Evolutionary conservation across 2,113 vertebrate species (phyloP).

Genomic region (Prunella fulvescens): DNA sequence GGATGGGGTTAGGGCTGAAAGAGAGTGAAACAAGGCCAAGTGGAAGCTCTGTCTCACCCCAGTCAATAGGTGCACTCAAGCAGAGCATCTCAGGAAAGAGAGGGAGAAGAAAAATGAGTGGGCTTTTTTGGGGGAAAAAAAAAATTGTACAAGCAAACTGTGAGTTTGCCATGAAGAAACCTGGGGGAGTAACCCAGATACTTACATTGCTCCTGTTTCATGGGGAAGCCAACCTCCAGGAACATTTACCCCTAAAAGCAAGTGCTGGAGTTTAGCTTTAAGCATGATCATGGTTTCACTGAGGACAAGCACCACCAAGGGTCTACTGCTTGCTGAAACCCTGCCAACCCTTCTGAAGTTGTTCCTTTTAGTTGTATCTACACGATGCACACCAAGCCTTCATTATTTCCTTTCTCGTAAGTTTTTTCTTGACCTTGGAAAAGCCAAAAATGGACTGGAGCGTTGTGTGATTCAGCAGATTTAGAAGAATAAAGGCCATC

Average conservation of each 20-base stretch:
- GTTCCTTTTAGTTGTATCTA: not conserved
- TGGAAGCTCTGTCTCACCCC: not conserved
- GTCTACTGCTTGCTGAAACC: not conserved
- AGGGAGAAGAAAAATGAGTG: not conserved
- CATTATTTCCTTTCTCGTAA: not conserved
- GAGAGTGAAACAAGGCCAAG: not conserved
- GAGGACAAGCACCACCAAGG: not conserved
- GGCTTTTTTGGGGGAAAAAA: accelerated
- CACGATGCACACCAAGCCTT: not conserved
- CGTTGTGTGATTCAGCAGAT: not conserved
- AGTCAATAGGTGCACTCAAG: not conserved
- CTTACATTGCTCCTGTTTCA: not conserved
- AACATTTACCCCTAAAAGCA: not conserved
- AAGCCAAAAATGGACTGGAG: not conserved
- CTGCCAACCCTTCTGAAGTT: not conserved
- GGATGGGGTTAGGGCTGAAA: not conserved
- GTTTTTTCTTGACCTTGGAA: not conserved
- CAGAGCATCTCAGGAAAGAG: not conserved
- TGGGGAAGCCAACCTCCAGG: not conserved
- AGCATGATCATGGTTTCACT: not conserved
- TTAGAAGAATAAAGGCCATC: not conserved
- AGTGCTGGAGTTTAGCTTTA: not conserved
- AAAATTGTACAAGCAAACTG: not conserved
- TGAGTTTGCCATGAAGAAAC: not conserved
- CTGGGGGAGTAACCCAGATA: not conserved